A percentile compares a stretch with the other conserved stretches of the same genome.
Evolutionary conservation across 2,888 invertebrate species (phyloP).

Genomic region (Melanostoma scalare): DNA sequence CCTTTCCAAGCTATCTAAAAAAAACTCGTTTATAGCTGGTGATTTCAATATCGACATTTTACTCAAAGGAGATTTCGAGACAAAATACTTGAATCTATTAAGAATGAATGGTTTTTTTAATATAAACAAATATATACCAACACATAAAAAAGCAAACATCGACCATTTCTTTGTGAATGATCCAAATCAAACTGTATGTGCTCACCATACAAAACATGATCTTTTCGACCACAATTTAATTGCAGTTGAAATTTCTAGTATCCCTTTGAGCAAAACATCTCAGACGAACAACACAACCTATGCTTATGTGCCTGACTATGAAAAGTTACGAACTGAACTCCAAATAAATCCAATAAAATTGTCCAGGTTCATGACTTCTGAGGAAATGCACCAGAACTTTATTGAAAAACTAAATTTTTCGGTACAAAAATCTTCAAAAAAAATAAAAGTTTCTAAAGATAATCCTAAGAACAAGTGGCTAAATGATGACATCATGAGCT

Average conservation of each 20-base stretch:
- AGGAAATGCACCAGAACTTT: slow-evolving; percentile 8
- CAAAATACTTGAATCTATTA: slow-evolving; percentile 5
- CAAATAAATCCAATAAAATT: slow-evolving; percentile 2
- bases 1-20: slow-evolving; percentile 4
- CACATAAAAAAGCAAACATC: slow-evolving; percentile 12
- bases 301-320: not conserved
- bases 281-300: not conserved
- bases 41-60: slow-evolving; percentile 17
- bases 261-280: not conserved
- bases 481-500: slow-evolving; percentile 3
- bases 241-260: not conserved
- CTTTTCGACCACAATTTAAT: slow-evolving; percentile 10
- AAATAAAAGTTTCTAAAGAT: not conserved
- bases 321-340: not conserved
- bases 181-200: slow-evolving; percentile 8
- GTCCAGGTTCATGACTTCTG: slow-evolving; percentile 4
- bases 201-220: slow-evolving; percentile 3
- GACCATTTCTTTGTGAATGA: slow-evolving; percentile 16
- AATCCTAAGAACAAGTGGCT: not conserved
- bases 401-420: too few species aligned
- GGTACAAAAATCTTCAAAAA: not conserved
- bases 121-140: slow-evolving; percentile 13
- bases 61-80: not conserved
- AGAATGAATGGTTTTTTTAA: slow-evolving; percentile 9
- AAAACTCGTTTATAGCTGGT: slow-evolving; percentile 13